Conservation (phyloP, 2,888 invertebrate species). For the Rhogogaster chlorosoma region DNA sequence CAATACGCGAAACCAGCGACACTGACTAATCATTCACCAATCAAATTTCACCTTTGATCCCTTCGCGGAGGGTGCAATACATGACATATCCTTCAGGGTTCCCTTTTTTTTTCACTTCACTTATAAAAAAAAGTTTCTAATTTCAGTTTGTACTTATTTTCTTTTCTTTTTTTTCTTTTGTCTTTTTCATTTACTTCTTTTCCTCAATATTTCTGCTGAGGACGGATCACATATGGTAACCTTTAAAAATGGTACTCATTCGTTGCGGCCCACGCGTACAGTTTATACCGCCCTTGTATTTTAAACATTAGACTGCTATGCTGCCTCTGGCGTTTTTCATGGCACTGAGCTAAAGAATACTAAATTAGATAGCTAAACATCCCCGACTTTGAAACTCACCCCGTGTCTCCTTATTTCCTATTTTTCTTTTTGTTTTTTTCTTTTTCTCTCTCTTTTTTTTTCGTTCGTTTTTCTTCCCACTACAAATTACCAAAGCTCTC, state of each 20-base stretch:
- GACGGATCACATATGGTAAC: neutral
- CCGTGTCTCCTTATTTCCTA: neutral
- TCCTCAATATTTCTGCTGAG: neutral
- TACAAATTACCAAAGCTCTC: neutral
- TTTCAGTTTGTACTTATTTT: neutral
- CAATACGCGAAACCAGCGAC: neutral
- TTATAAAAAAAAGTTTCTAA: neutral
- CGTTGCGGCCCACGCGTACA: neutral
- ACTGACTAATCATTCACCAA: neutral
- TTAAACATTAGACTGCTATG: neutral
- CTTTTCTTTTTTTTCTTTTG: neutral
- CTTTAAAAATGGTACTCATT: neutral
- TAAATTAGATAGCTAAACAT: neutral
- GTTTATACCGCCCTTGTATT: neutral
- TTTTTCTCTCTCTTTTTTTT: neutral
- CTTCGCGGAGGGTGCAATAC: neutral
- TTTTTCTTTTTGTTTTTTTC: slow-evolving; percentile 7
- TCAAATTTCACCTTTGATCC: neutral
- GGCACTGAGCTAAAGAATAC: neutral
- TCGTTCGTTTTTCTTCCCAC: neutral
- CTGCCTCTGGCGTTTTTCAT: neutral
- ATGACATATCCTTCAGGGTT: neutral
- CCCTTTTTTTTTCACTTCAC: neutral
- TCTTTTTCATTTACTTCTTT: neutral
- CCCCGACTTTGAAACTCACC: neutral